Percentiles rank a stretch among this genome's conserved stretches.
Conservation (phyloP, 1,140 invertebrate species). For the Drosophila kohkoa region DNA sequence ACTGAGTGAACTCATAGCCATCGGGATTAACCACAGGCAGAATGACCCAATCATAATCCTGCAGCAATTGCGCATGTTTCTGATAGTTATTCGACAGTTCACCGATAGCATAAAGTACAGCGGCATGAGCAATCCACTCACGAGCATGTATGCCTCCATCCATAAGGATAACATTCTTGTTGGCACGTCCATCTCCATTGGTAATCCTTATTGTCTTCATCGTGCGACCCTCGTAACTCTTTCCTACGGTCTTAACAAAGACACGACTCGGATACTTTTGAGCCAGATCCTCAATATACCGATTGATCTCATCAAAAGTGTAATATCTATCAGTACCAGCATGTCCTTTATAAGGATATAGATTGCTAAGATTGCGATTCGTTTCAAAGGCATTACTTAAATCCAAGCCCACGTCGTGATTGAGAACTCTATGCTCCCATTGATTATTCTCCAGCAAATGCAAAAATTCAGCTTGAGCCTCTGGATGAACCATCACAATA, state of each 20-base stretch:
- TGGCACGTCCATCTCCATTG: constrained; percentile 63
- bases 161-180: constrained; percentile 86
- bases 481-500: neutral
- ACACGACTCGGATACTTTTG: constrained; percentile 84
- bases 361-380: neutral
- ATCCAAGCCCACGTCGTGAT: neutral
- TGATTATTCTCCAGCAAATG: neutral
- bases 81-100: constrained; percentile 87
- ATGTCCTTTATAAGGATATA: constrained; percentile 47
- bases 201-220: constrained; percentile 86
- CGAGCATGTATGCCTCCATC: constrained; percentile 88
- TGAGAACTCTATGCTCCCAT: neutral
- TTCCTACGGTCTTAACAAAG: constrained; percentile 84
- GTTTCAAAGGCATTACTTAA: neutral
- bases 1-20: constrained; percentile 82
- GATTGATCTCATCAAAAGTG: constrained; percentile 85
- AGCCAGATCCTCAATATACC: constrained; percentile 85
- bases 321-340: constrained; percentile 74
- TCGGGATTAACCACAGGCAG: constrained; percentile 87
- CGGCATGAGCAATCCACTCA: constrained; percentile 90
- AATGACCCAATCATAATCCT: constrained; percentile 87
- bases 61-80: constrained; percentile 84
- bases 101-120: constrained; percentile 87
- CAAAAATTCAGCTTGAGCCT: neutral
- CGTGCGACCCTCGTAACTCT: constrained; percentile 85